Evolutionary conservation across 1,140 invertebrate species (phyloP).

Genomic region (Sogatella furcifera): DNA sequence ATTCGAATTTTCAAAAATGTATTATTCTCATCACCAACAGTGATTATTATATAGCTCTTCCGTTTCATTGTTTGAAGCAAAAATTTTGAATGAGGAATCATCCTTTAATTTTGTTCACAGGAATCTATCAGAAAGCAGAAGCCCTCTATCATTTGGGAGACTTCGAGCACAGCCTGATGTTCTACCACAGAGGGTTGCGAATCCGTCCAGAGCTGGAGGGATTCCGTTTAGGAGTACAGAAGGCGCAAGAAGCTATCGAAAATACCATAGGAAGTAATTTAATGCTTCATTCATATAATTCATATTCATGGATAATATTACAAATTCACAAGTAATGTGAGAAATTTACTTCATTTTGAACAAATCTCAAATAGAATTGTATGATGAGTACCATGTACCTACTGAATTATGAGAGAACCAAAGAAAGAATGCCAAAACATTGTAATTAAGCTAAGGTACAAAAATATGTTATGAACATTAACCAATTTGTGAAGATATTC

Average conservation of each 20-base stretch:
- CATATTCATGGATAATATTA: too few relatives aligned
- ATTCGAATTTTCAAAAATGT: too few relatives aligned
- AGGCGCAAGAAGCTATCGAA: conserved; percentile 87
- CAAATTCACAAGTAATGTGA: not conserved
- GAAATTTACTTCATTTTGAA: not conserved
- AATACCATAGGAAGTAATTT: conserved; percentile 73
- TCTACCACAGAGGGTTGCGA: conserved; percentile 76
- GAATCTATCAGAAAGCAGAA: conserved; percentile 88
- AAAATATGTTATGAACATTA: too few relatives aligned
- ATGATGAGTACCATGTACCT: too few relatives aligned
- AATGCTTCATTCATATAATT: not conserved
- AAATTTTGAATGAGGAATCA: too few relatives aligned
- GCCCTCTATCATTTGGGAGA: conserved; percentile 83
- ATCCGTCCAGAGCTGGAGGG: conserved; percentile 74
- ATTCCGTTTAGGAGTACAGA: conserved; percentile 84
- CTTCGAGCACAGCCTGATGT: conserved; percentile 87
- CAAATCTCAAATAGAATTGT: too few relatives aligned
- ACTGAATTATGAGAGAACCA: not conserved
- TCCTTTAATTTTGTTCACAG: conserved; percentile 30
- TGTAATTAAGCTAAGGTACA: too few relatives aligned
- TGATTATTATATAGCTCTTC: too few relatives aligned
- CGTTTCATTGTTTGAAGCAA: too few relatives aligned
- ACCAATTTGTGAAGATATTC: too few relatives aligned
- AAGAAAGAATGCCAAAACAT: too few relatives aligned
- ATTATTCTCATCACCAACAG: too few relatives aligned